Base-by-base conservation (phyloP, 2,797 vertebrate species). In the Melopsittacus undulatus region DNA sequence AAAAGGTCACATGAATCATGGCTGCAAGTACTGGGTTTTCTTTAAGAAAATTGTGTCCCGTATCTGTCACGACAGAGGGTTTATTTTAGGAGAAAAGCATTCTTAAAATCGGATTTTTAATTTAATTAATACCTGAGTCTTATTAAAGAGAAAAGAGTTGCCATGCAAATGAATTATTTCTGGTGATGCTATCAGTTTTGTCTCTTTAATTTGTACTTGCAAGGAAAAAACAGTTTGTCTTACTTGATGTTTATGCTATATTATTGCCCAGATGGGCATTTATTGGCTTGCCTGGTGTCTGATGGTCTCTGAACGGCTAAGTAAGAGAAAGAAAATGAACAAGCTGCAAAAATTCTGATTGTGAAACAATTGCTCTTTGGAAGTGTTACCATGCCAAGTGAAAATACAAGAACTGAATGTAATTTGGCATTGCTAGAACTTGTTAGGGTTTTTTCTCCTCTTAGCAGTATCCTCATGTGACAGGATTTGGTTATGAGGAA, bases 321-420 rank as follows among this genome's bases (percentile, higher is more conserved):
- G 84, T 38, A 62, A 62, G 78, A 94, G 69, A 97, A 94, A 83
- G 46, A 52, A 96, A 96, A 79, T 21, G 57, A 94, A 78, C 75
- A 95, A 78, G 81, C 94, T 95, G 96, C 92, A 96, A 75, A 94
- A 96, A 93, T 96, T 94, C 78, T 95, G 90, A 95, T 95, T 96
- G 96, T 85, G 36, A 93, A 97, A 95, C 88, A 94, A 96, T 94
- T 54, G 54, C 88, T 96, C 91, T 89, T 95, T 96, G 92, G 88
- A 97, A 94, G 89, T 95, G 90, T 94, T 95, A 95, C 91, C 88
- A 93, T 94, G 95, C 95, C 96, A 97, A 97, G 93, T 81, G 91
- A 93, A 96, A 97, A 96, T 83, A 89, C 93, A 95, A 94, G 93
- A 95, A 94, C 84, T 96, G 93, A 97, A 96, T 95, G 91, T 74